Evolutionary conservation across 2,113 vertebrate genomes (phyloP), one percentile per base, ranked within the genome.

Genomic region (Carollia perspicillata): DNA sequence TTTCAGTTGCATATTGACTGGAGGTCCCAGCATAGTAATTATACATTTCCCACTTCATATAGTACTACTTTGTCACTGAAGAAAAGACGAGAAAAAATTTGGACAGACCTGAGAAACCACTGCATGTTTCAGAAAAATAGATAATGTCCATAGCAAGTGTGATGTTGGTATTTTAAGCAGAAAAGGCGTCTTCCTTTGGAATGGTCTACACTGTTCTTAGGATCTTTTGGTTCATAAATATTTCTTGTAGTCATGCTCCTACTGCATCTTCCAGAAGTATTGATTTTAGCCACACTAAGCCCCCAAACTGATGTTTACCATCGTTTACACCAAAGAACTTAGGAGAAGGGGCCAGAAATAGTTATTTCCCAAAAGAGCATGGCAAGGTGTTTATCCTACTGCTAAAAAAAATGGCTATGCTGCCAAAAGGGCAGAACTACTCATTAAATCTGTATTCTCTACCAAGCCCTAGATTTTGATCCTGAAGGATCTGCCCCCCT

Each of bases 1-100:
- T 95, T 94, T 63, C 97, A 96, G 85, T 78, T 74, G 72, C 58
- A 83, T 53, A 90, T 65, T 90, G 92, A 97, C 71, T 94, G 81
- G 97, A 95, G 90, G 10, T 49, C 17, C n/a, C 55, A 95, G 93
- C 75, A 77, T 22, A 92, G 44, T 83, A 71, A 49, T 37, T 40
- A 58, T 23, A 42, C 22, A 96, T 92, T 98, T 97, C 69, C 74
- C 68, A 97, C 89, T 93, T 91, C 87, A 49, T 11, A 53, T 44
- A 95, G 5, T 84, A 84, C 71, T 97, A 71, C 6, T 79, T 79
- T 71, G 33, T 53, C 75, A 87, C 30, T 60, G 51, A 55, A 93
- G 93, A 84, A 84, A 1, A 85, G 49, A 14, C 42, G 91, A 72
- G n/a, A 80, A 89, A 42, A 91, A 86, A 93, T 35, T 12, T 85